Conservation (phyloP, 2,888 invertebrate species). For the Lutraria lutraria region DNA sequence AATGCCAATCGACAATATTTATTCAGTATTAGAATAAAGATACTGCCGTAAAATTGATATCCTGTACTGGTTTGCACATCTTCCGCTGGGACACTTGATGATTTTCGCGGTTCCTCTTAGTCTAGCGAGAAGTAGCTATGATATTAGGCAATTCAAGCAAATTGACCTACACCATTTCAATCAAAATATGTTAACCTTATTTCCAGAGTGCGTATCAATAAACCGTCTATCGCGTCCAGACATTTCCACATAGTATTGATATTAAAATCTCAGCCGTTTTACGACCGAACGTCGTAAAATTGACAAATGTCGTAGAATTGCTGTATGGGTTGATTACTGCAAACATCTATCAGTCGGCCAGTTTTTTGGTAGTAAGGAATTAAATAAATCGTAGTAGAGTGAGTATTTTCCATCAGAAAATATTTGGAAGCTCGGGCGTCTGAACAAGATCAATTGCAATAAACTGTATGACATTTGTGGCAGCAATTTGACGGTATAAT, state of each 20-base stretch:
- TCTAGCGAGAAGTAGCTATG: not conserved
- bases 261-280: conserved; percentile 17
- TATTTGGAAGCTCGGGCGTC: not conserved
- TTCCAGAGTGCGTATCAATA: conserved; percentile 17
- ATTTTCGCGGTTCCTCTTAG: not conserved
- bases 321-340: not conserved
- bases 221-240: not conserved
- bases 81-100: not conserved
- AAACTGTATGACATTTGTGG: conserved; percentile 1
- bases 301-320: conserved; percentile 25
- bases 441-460: conserved; percentile 4
- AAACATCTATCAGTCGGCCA: conserved; percentile 2
- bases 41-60: not conserved
- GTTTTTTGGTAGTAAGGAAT: not conserved
- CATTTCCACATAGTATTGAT: conserved; percentile 14
- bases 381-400: conserved; percentile 12
- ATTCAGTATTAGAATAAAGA: not conserved
- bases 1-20: not conserved
- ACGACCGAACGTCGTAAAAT: conserved; percentile 4
- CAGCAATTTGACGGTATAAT: not conserved
- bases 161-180: conserved; percentile 21
- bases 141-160: conserved; percentile 5
- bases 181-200: conserved; percentile 7
- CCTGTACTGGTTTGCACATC: not conserved
- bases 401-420: not conserved